Evolutionary conservation across 2,797 vertebrate genomes (phyloP).

Genomic region (Tokudaia tokunoshimensis): DNA sequence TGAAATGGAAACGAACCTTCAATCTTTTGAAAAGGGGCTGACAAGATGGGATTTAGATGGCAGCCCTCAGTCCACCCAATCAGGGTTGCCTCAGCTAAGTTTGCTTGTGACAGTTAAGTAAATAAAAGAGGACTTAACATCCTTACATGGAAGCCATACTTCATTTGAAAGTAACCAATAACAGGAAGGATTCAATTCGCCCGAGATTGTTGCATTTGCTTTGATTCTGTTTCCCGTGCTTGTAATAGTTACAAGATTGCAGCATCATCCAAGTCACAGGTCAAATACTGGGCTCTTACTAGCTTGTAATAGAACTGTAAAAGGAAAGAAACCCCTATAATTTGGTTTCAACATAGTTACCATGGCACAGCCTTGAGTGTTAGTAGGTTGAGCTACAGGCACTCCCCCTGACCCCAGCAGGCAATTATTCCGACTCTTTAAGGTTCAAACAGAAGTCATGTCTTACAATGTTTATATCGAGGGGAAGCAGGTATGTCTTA

Average conservation of each 20-base stretch:
- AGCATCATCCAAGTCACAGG: slow-evolving; percentile 49
- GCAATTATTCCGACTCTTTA: not conserved
- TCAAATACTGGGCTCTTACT: slow-evolving; percentile 61
- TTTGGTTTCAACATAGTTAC: slow-evolving; percentile 29
- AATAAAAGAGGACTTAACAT: not conserved
- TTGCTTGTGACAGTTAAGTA: slow-evolving; percentile 25
- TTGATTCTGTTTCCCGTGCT: slow-evolving; percentile 58
- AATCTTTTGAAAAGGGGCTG: slow-evolving; percentile 7
- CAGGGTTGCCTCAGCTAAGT: not conserved
- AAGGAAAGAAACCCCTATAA: slow-evolving; percentile 55
- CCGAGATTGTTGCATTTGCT: slow-evolving; percentile 51
- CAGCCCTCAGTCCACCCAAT: not conserved
- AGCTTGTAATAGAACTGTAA: slow-evolving; percentile 54
- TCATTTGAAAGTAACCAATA: slow-evolving; percentile 51
- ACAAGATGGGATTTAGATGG: not conserved
- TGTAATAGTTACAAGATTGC: slow-evolving; percentile 1
- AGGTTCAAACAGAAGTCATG: not conserved
- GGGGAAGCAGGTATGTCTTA: not conserved
- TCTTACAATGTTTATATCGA: not conserved
- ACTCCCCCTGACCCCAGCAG: not conserved
- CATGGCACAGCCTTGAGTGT: not conserved
- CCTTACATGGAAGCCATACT: not conserved
- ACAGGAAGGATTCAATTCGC: slow-evolving; percentile 51
- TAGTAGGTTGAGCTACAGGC: not conserved
- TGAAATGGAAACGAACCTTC: not conserved